These are phyloP conservation scores for Nematostella vectensis DNA, from an alignment of 92 coral and sea anemone species.

Conservation along the genomic window DNA sequence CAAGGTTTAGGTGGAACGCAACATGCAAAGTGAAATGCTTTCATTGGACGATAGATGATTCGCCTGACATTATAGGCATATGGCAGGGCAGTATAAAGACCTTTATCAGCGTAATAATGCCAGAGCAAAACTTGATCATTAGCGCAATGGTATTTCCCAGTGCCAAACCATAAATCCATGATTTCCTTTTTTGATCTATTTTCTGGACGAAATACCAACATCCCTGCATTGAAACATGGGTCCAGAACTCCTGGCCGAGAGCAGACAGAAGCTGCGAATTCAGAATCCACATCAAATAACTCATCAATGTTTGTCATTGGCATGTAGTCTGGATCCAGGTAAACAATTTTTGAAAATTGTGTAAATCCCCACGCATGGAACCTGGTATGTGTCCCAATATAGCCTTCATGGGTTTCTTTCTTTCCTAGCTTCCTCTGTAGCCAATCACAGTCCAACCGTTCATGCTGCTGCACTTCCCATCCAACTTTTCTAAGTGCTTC, in stretches of 20 bases:
- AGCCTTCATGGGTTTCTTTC: slow-evolving; percentile 30
- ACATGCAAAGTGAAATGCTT: slow-evolving; percentile 67
- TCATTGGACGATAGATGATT: slow-evolving; percentile 49
- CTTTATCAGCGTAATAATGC: slow-evolving; percentile 56
- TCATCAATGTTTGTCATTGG: slow-evolving; percentile 83
- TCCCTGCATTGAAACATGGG: slow-evolving; percentile 89
- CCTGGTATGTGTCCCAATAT: slow-evolving; percentile 81
- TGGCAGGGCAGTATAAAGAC: slow-evolving; percentile 32
- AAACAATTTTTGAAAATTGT: slow-evolving; percentile 62
- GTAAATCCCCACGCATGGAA: slow-evolving; percentile 90
- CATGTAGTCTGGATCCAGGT: slow-evolving; percentile 86
- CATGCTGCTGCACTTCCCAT: slow-evolving; percentile 53
- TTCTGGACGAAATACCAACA: slow-evolving; percentile 66
- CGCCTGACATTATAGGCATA: slow-evolving; percentile 46
- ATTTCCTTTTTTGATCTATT: slow-evolving; percentile 18
- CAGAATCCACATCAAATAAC: slow-evolving; percentile 59
- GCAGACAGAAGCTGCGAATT: slow-evolving; percentile 77
- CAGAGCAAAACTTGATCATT: slow-evolving; percentile 65
- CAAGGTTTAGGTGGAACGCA: slow-evolving; percentile 63
- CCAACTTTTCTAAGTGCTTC: slow-evolving; percentile 61
- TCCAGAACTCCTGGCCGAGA: slow-evolving; percentile 79
- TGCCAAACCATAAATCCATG: slow-evolving; percentile 40
- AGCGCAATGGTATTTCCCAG: slow-evolving; percentile 43
- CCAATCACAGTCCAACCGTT: slow-evolving; percentile 88
- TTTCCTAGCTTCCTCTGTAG: slow-evolving; percentile 36